Base-by-base conservation (phyloP, 2,797 vertebrate species). In the Anguilla obscura region DNA sequence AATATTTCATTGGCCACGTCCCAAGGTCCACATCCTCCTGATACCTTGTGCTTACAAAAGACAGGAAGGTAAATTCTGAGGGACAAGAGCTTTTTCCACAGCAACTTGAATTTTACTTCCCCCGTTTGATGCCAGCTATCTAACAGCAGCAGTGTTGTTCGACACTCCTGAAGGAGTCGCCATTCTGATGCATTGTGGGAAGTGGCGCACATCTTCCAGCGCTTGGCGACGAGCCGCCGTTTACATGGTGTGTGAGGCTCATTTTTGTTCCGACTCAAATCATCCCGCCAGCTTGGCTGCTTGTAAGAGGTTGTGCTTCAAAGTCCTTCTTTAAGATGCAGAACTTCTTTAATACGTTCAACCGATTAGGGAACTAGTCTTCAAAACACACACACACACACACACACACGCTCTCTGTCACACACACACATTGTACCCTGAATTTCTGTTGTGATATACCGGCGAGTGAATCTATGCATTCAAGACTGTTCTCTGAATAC, bases 1-100 rank as follows among this genome's bases (percentile, higher is more conserved):
- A 83, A 86, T 82, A 83, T 88, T 88, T 79, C 86, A 69, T 85
- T 87, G 89, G 84, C 83, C 58, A 63, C 16, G 16, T 63, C 48
- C 33, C 50, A 50, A 69, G 48, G 58, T 7, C 50, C 9, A 27
- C 71, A 56, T 71, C 7, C n/a, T 14, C 50, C 84, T 21, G 58
- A 40, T 30, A 74, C 45, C 45, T 7, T 2, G 21, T 50, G 18
- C 9, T 74, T 48, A 10, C 74, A 45, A 33, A 48, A 33, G n/a
- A 74, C 5, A 86, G 30, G 84, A 85, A 10, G 40, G 21, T 82
- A 48, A 24, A 36, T 71, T 27, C 30, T 27, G 30, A 71, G 27
- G 30, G 69, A 7, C 8, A 27, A 71, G 69, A 63, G 60, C 60
- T 24, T 6, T 63, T 63, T 63, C 14, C 16, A 63, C 60, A 63